Evolutionary conservation across 30 jellyfish, hydroid and myxozoan species (phyloP).

Genomic region (Sanderia malayensis): DNA sequence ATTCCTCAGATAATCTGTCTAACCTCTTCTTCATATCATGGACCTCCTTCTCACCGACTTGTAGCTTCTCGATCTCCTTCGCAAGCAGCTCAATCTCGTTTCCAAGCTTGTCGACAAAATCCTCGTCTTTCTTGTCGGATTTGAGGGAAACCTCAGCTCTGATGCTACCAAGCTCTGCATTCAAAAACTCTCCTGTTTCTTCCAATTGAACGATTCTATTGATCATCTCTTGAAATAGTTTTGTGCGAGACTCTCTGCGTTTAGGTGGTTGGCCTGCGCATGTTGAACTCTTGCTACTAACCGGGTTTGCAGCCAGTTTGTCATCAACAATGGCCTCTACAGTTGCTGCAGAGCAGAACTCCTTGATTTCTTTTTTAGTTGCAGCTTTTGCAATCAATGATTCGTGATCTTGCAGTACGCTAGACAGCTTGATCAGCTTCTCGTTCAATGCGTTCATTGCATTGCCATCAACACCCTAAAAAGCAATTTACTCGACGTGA

Average conservation of each 20-base stretch:
- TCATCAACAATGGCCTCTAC: slow-evolving; percentile 58
- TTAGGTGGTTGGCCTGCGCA: slow-evolving; percentile 33
- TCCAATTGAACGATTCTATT: slow-evolving; percentile 26
- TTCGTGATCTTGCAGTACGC: slow-evolving; percentile 27
- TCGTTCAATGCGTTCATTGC: background rate
- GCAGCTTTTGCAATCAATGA: slow-evolving; percentile 21
- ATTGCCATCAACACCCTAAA: background rate
- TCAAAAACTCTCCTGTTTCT: slow-evolving; percentile 9
- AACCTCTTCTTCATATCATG: slow-evolving; percentile 2
- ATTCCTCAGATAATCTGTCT: background rate
- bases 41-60: slow-evolving; percentile 13
- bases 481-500: too few relatives aligned
- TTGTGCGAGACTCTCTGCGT: slow-evolving; percentile 42
- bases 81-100: slow-evolving; percentile 12
- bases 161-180: slow-evolving; percentile 25
- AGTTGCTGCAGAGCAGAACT: slow-evolving; percentile 37
- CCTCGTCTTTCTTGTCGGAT: slow-evolving; percentile 15
- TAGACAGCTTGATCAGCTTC: background rate
- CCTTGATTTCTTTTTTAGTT: slow-evolving; percentile 26
- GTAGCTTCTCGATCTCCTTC: slow-evolving; percentile 11
- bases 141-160: slow-evolving; percentile 2
- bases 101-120: background rate
- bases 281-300: background rate
- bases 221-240: slow-evolving; percentile 20
- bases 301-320: slow-evolving; percentile 4